Conservation (phyloP, 2,797 vertebrate species). For the Oryzias dopingdopingensis region DNA sequence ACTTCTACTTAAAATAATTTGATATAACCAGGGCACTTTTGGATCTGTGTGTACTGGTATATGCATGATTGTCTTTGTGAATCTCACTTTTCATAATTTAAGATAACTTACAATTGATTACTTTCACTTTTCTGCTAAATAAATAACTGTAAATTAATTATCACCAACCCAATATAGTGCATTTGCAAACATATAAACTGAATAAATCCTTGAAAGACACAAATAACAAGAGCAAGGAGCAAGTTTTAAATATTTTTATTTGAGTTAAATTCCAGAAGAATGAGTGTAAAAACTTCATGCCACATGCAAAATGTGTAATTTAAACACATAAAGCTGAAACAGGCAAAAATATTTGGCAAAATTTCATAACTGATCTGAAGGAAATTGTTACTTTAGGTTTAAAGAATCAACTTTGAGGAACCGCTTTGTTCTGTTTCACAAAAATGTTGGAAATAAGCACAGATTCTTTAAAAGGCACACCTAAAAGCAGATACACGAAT, state of each 20-base stretch:
- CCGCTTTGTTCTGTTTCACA: too few relatives aligned
- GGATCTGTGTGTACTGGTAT: too few relatives aligned
- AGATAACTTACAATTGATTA: background rate
- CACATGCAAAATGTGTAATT: conserved; percentile 20
- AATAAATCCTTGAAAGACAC: conserved; percentile 1
- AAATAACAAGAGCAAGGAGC: background rate
- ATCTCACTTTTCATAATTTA: background rate
- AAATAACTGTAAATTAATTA: background rate
- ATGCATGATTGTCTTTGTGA: too few relatives aligned
- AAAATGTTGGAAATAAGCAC: too few relatives aligned
- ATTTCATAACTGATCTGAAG: background rate
- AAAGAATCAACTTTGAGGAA: too few relatives aligned
- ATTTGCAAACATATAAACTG: background rate
- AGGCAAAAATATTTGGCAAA: background rate
- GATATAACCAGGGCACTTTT: too few relatives aligned
- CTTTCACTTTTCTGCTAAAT: background rate
- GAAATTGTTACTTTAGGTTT: too few relatives aligned
- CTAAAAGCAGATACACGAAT: too few relatives aligned
- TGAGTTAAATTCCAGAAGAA: conserved; percentile 17
- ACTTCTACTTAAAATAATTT: too few relatives aligned
- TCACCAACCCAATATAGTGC: background rate
- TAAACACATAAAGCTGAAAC: background rate
- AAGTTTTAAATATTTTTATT: conserved; percentile 27
- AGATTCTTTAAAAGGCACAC: too few relatives aligned
- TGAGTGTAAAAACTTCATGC: conserved; percentile 19